Base-by-base conservation (phyloP, 1,140 invertebrate species). In the Adelges cooleyi region DNA sequence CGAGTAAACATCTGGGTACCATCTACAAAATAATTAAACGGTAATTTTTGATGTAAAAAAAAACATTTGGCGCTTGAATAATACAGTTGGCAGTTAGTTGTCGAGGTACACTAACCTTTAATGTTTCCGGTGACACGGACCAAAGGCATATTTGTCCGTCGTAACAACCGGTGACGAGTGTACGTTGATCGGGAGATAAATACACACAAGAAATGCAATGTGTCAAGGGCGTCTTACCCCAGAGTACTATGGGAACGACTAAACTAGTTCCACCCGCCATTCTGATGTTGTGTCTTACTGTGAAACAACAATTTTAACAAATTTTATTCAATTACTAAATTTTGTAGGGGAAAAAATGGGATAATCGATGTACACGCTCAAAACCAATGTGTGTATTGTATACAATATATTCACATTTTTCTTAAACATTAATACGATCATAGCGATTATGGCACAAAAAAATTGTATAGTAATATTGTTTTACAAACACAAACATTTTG, bases 101-200 rank as follows among this genome's bases (percentile, higher is more conserved):
- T n/a, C 38, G 11, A 33, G 11, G 29, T 33, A 33, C 44, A 17
- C 38, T 67, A 73, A 82, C 81, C 77, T 82, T 81, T 49, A 92
- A 74, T 3, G 84, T 86, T 68, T 85, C 85, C 3, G 88, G 86
- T 70, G 91, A 84, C 18, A 97, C 87, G 77, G 92, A 85, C 96
- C 96, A 99, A 18, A 99, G 80, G 74, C 92, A 94, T 71, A 99
- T 93, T 75, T 98, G 95, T 23, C 96, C 96, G 80, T 99, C 95
- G 72, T 95, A 90, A 74, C 92, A 96, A 36, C 95, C 96, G 22
- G 96, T 98, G 2, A 97, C 86, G 65, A 99, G 80, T 18, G 90
- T 95, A 73, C 84, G 86, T 73, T 95, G 89, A 79, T 98, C 92
- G 65, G 86, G 81, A 4, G 95, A 95, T 52, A 98, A 79, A 72